Evolutionary conservation across 2,113 vertebrate species (phyloP).

Genomic region (Cavia aperea): DNA sequence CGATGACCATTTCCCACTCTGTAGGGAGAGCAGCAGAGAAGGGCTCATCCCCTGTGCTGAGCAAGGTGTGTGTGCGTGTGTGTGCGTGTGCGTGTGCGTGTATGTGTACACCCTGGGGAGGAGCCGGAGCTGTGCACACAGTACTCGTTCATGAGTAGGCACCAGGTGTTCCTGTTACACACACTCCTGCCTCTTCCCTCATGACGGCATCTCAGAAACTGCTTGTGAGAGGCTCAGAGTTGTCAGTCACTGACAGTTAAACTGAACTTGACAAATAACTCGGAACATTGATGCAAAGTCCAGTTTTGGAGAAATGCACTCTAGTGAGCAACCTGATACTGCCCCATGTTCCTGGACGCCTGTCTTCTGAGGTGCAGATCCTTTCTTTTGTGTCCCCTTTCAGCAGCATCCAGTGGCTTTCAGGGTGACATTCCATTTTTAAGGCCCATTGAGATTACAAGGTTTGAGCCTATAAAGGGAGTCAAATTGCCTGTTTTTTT

Average conservation of each 20-base stretch:
- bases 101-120: neutral
- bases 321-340: neutral
- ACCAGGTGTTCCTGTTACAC: neutral
- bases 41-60: neutral
- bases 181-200: neutral
- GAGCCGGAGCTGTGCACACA: neutral
- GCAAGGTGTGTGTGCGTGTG: neutral
- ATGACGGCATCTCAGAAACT: neutral
- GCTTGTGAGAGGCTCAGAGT: constrained; percentile 2
- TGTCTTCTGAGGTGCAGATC: neutral
- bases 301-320: neutral
- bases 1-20: constrained; percentile 23
- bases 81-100: fast-evolving
- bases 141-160: neutral
- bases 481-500: neutral
- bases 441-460: neutral
- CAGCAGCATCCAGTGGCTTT: neutral
- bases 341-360: neutral
- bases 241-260: neutral
- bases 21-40: constrained; percentile 11
- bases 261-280: neutral
- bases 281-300: neutral
- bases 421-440: neutral
- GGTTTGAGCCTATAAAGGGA: neutral
- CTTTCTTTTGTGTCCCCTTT: neutral